Conservation (phyloP, 2,113 vertebrate species). For the Eubucco bourcierii region DNA sequence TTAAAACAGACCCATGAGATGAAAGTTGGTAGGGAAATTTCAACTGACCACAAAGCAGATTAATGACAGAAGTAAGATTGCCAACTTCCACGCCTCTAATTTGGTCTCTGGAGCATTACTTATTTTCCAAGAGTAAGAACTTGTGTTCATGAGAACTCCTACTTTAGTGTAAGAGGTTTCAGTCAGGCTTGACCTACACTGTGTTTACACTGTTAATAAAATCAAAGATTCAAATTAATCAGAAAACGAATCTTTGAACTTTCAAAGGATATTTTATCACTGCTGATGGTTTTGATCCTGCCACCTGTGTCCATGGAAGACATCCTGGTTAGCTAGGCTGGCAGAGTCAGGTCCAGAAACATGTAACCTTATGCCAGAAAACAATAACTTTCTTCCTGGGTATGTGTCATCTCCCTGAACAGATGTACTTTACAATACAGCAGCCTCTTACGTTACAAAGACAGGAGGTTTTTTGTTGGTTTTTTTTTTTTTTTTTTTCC, state of each 20-base stretch:
- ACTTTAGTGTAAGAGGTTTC: not conserved
- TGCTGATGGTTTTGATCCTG: not conserved
- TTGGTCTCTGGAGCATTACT: not conserved
- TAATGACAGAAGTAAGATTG: not conserved
- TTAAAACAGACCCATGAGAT: not conserved
- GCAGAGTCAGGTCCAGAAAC: not conserved
- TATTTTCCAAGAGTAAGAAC: not conserved
- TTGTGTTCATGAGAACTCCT: not conserved
- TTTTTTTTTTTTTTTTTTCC: not conserved
- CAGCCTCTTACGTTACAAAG: constrained; percentile 28
- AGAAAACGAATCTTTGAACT: not conserved
- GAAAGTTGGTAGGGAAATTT: not conserved
- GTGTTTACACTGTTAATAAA: not conserved
- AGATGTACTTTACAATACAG: constrained; percentile 49
- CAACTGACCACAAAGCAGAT: not conserved
- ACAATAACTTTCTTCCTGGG: constrained; percentile 38
- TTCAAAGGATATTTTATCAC: not conserved
- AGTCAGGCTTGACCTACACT: not conserved
- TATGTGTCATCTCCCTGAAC: constrained; percentile 38
- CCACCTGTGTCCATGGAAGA: not conserved
- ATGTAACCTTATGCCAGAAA: not conserved
- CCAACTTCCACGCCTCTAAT: not conserved
- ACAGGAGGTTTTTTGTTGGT: not conserved
- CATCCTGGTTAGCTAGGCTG: not conserved
- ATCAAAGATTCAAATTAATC: not conserved